Conservation (phyloP, 1,140 invertebrate genomes). For the Schlechtendalia chinensis region DNA sequence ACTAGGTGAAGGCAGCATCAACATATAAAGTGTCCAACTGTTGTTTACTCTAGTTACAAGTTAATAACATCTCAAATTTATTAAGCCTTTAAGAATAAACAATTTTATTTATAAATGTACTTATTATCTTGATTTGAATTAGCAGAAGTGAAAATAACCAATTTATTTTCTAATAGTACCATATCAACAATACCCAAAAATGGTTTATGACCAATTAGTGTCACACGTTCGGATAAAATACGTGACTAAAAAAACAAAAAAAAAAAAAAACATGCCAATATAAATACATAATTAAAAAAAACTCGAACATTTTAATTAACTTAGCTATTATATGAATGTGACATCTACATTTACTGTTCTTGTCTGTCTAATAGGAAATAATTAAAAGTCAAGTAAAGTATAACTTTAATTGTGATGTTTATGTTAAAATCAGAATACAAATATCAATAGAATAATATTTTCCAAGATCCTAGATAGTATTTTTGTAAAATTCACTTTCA, state of each 20-base stretch:
- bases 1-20: conserved; percentile 63
- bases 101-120: conserved; percentile 53
- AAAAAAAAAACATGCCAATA: not conserved
- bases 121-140: conserved; percentile 56
- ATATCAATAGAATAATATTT: too few relatives aligned
- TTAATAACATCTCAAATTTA: conserved; percentile 50
- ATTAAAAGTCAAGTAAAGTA: too few relatives aligned
- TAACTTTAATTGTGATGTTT: too few relatives aligned
- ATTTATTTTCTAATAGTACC: conserved; percentile 62
- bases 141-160: conserved; percentile 66
- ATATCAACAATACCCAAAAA: conserved; percentile 71
- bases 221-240: conserved; percentile 62
- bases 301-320: not conserved
- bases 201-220: conserved; percentile 69
- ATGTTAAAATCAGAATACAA: too few relatives aligned
- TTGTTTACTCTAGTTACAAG: conserved; percentile 17
- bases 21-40: conserved; percentile 67
- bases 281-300: not conserved
- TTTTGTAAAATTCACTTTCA: too few relatives aligned
- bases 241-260: conserved; percentile 40
- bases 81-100: not conserved
- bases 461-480: too few relatives aligned
- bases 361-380: too few relatives aligned
- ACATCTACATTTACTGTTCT: too few relatives aligned
- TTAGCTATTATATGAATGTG: too few relatives aligned